Percentiles rank a stretch among this genome's conserved stretches.
These are phyloP conservation scores for Meriones psammophilus DNA, from an alignment of 2,797 vertebrate species.

Conservation along the genomic window DNA sequence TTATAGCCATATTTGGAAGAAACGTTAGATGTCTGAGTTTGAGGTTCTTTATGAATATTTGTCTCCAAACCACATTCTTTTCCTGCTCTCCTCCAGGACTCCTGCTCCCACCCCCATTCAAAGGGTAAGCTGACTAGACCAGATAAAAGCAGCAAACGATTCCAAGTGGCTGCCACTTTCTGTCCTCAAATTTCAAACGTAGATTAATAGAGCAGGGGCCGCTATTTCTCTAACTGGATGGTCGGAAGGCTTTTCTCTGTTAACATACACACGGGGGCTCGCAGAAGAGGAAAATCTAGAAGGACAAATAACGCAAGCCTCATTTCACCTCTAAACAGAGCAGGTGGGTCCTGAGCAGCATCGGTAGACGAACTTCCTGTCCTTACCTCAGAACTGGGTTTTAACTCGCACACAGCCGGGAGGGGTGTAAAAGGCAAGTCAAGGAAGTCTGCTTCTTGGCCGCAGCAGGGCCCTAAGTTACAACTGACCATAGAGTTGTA, in stretches of 20 bases:
- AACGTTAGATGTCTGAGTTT: slow-evolving; percentile 46
- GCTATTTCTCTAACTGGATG: slow-evolving; percentile 30
- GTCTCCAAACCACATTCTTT: slow-evolving; percentile 45
- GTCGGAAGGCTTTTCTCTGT: neutral
- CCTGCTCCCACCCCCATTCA: neutral
- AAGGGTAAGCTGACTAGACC: slow-evolving; percentile 22
- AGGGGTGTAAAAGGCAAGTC: neutral
- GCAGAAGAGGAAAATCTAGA: neutral
- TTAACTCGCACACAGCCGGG: neutral
- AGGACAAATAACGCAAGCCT: neutral
- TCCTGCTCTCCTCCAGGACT: neutral
- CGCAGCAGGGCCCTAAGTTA: neutral
- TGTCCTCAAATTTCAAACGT: slow-evolving; percentile 38
- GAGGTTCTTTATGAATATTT: slow-evolving; percentile 54
- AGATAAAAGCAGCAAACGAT: neutral
- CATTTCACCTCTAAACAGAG: neutral
- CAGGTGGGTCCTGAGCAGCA: neutral
- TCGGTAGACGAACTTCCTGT: no score
- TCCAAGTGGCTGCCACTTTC: neutral
- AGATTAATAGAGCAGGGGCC: neutral
- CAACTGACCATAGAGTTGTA: neutral
- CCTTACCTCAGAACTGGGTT: neutral
- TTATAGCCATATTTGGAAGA: slow-evolving; percentile 42
- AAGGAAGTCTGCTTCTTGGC: neutral
- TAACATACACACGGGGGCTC: neutral